Base-by-base conservation (phyloP, 2,888 invertebrate species). In the Diaperis boleti region DNA sequence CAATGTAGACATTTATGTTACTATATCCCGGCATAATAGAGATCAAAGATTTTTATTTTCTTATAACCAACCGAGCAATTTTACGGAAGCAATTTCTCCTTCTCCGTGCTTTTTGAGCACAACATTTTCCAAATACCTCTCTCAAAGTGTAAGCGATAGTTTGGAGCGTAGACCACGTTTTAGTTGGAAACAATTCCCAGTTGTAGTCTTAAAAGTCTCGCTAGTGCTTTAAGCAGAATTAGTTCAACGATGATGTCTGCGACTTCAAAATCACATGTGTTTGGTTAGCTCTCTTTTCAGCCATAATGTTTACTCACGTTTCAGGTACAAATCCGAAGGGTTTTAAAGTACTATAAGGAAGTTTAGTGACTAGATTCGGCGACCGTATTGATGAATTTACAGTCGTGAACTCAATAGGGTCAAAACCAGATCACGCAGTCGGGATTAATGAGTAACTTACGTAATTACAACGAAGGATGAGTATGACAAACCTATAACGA, bases 141-240 rank as follows among this genome's bases (percentile, higher is more conserved):
- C 45, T 44, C 56, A 35, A 35, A 56, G 20, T 33, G 44, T 54
- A 60, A 52, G 42, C 52, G 60, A 60, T 60, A 60, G 60, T 60
- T 60, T 50, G 31, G 7, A 35, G 60, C 42, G 35, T 45, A 35
- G 47, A 44, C 31, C 60, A 44, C 44, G 37, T 39, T 60, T 60
- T 60, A 39, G 42, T 60, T 39, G 33, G 42, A 60, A 60, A 60
- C 60, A 50, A 60, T 44, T 60, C 60, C 60, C 60, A 35, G 35
- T 44, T 26, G 60, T 15, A 42, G 56, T 20, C 33, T 56, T 54
- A 54, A 44, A 56, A 56, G 45, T 56, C 56, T 45, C 44, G 7
- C 56, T 45, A 45, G 56, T 45, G 33, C 45, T 56, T 18, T 45
- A 44, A 56, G 45, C 31, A 33, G 35, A 56, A 56, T 45, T 56